A percentile compares a stretch with the other conserved stretches of the same genome.
Conservation (phyloP, 2,113 vertebrate genomes). For the Amphiprion percula region DNA sequence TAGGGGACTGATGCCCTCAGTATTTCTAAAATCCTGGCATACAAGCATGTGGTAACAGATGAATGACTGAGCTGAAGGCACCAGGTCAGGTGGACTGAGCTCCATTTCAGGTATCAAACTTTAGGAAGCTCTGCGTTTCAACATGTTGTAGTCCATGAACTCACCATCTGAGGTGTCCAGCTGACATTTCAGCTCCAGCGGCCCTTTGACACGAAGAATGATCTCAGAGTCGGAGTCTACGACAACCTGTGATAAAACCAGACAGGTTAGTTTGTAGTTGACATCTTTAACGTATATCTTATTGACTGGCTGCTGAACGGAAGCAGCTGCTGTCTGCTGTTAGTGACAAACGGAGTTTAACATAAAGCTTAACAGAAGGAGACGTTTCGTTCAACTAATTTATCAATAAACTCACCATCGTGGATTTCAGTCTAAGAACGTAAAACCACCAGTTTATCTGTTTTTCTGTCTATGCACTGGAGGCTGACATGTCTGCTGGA, state of each 20-base stretch:
- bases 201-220: constrained; percentile 69
- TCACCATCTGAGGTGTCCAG: constrained; percentile 73
- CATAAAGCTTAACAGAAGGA: neutral
- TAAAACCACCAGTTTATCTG: neutral
- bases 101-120: too few relatives aligned
- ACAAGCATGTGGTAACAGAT: too few relatives aligned
- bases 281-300: too few relatives aligned
- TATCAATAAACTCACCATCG: constrained; percentile 57
- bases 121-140: neutral
- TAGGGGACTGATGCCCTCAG: too few relatives aligned
- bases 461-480: neutral
- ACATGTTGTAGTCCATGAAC: neutral
- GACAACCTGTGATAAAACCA: constrained; percentile 54
- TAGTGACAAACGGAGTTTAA: neutral
- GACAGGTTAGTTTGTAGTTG: neutral
- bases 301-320: neutral
- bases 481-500: constrained; percentile 58
- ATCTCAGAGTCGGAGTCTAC: constrained; percentile 14
- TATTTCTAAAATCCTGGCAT: too few relatives aligned
- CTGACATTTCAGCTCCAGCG: constrained; percentile 74
- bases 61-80: too few relatives aligned
- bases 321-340: neutral
- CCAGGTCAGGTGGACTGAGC: too few relatives aligned
- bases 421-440: neutral
- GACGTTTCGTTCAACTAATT: neutral